Evolutionary conservation across 64 coral and sea anemone genomes (phyloP).

Genomic region (Stichodactyla mertensii): DNA sequence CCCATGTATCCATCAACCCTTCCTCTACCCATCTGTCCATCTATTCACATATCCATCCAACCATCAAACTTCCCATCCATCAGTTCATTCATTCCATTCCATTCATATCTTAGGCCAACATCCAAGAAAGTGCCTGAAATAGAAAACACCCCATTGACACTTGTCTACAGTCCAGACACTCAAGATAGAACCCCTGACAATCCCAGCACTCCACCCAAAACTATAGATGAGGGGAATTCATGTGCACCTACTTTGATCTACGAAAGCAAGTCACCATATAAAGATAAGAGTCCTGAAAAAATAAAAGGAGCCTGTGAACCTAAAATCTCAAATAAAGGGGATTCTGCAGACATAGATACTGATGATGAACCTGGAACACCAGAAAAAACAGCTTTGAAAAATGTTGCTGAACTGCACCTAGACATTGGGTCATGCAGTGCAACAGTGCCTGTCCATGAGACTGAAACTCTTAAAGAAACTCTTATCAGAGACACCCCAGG

Average conservation of each 20-base stretch:
- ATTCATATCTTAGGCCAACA: background rate
- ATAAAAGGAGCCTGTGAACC: background rate
- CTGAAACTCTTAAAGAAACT: background rate
- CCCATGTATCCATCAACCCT: background rate
- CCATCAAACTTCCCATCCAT: background rate
- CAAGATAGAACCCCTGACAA: slow-evolving; percentile 1
- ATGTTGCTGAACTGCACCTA: background rate
- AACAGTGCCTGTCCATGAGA: background rate
- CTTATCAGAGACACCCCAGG: background rate
- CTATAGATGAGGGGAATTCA: background rate
- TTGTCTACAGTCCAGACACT: slow-evolving; percentile 19
- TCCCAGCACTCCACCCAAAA: background rate
- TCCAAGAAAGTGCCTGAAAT: slow-evolving; percentile 5
- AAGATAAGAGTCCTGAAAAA: slow-evolving; percentile 29
- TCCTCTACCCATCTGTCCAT: background rate
- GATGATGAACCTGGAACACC: background rate
- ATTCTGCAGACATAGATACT: background rate
- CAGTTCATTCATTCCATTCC: background rate
- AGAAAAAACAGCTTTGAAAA: background rate
- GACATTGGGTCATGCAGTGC: background rate
- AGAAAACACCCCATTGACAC: slow-evolving; percentile 7
- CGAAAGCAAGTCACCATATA: slow-evolving; percentile 19
- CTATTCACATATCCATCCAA: background rate
- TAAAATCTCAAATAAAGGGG: background rate
- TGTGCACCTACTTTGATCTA: slow-evolving; percentile 34